Evolutionary conservation across 2,888 invertebrate genomes (phyloP), one percentile per base, ranked within the genome.

Genomic region (Rhamnusium bicolor): DNA sequence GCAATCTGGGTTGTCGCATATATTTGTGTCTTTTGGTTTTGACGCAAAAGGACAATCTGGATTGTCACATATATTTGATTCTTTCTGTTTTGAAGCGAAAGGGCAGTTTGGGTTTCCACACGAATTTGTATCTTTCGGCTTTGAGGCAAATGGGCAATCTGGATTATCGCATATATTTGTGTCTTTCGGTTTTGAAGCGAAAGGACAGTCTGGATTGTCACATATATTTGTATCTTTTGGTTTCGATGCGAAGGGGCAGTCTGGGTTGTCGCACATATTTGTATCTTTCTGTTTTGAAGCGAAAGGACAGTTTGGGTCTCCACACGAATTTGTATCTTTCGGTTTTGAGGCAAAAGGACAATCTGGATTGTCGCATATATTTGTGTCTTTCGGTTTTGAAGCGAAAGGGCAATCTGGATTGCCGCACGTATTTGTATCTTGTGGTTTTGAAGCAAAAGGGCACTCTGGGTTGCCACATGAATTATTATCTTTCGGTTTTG

Each of bases 131-230:
- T 40, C 7, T 24, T 61, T 46, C 2, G 14, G 24, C 18, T 56
- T 54, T 1, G 40, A 27, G 4, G 40, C 66, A 14, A 51, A 72
- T 8, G 77, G 79, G 54, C 80, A 80, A 5, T 71, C 54, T 8
- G 77, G 77, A 54, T 77, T 78, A 0, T n/a, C 69, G 24, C 80
- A 81, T 27, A 54, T 67, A 12, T 65, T 19, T 1, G 7, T n/a
- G 46, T 60, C 54, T 24, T 70, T 58, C 66, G 32, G 19, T 61
- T 58, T 51, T 46, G 69, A 32, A 12, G 69, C 69, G 18, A 53
- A 79, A 1, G 80, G 83, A 65, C 84, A 83, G 29, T 81, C 75
- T 6, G 84, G 80, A 49, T 79, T 75, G 10, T 73, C 78, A 67
- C 84, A 84, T n/a, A 74, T 21, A 24, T 60, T 69, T 18, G 49